Evolutionary conservation across 1,140 invertebrate genomes (phyloP).

Genomic region (Drosophila pseudoananassae): DNA sequence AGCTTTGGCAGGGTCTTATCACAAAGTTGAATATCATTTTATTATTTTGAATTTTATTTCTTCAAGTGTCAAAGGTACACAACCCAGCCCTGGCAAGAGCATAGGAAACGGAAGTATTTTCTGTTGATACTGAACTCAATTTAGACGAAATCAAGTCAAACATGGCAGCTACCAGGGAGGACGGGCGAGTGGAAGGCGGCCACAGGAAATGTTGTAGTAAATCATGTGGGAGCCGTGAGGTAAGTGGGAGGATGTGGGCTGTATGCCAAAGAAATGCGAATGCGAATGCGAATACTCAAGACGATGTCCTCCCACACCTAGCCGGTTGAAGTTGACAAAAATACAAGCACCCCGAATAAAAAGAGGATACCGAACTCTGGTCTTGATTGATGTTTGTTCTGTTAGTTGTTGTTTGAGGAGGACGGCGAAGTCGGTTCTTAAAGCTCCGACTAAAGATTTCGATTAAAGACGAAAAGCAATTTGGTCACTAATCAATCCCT

Average conservation of each 20-base stretch:
- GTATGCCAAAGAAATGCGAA: slow-evolving; percentile 64
- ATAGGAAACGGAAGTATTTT: slow-evolving; percentile 79
- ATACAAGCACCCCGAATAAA: slow-evolving; percentile 41
- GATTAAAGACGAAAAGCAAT: slow-evolving; percentile 60
- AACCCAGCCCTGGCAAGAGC: slow-evolving; percentile 31
- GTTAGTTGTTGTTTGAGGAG: slow-evolving; percentile 72
- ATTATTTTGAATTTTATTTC: not conserved
- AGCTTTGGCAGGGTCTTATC: not conserved
- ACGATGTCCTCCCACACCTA: slow-evolving; percentile 50
- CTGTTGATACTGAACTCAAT: slow-evolving; percentile 82
- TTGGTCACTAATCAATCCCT: slow-evolving; percentile 59
- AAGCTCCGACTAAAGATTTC: slow-evolving; percentile 77
- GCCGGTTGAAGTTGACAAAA: slow-evolving; percentile 54
- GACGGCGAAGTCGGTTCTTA: slow-evolving; percentile 40
- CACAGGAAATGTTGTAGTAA: slow-evolving; percentile 73
- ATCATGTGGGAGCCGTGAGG: slow-evolving; percentile 77
- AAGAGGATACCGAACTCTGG: slow-evolving; percentile 50
- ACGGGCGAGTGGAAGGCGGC: slow-evolving; percentile 8
- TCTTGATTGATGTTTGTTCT: slow-evolving; percentile 81
- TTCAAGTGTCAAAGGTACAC: slow-evolving; percentile 53
- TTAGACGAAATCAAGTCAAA: slow-evolving; percentile 82
- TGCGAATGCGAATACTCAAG: slow-evolving; percentile 71
- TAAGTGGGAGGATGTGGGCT: slow-evolving; percentile 48
- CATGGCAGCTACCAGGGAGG: slow-evolving; percentile 65
- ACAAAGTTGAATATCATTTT: too few relatives aligned